phyloP scores from a whole-genome alignment of 2,113 vertebrate genomes.

The Seriola quinqueradiata region DNA sequence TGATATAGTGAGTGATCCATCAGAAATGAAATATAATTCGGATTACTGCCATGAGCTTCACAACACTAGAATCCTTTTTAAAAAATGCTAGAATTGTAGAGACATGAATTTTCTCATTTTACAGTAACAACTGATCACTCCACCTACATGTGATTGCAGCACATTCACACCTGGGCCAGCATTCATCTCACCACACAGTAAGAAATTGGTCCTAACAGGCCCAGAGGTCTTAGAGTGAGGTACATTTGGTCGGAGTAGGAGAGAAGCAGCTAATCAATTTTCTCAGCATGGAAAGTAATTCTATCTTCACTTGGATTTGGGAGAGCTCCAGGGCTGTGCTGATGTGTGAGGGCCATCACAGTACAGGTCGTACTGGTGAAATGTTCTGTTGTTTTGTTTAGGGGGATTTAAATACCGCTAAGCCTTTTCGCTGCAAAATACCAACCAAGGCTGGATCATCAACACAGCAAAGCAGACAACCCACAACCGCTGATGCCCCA shows the following conservation, averaged over 20 bases:
- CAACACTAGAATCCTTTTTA: not conserved
- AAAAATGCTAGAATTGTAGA: not conserved
- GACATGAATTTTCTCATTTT: not conserved
- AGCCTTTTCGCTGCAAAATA: not conserved
- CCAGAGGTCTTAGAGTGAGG: not conserved
- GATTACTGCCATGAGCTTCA: too few relatives aligned
- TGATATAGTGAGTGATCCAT: not conserved
- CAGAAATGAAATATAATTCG: not conserved
- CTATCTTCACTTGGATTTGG: not conserved
- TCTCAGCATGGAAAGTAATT: conserved; percentile 8
- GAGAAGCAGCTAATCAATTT: not conserved
- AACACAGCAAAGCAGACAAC: too few relatives aligned
- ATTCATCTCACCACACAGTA: not conserved
- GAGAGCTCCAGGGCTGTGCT: not conserved
- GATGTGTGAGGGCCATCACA: not conserved
- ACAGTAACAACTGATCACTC: not conserved
- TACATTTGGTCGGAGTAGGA: not conserved
- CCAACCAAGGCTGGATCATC: not conserved
- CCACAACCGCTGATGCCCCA: too few relatives aligned
- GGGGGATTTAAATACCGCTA: not conserved
- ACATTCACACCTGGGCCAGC: not conserved
- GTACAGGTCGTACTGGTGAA: not conserved
- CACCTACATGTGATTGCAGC: too few relatives aligned
- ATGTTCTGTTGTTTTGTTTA: not conserved
- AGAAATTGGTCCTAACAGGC: not conserved